These are phyloP conservation scores for Leucophenga varia DNA, from an alignment of 1,140 invertebrate genomes.

Conservation along the genomic window DNA sequence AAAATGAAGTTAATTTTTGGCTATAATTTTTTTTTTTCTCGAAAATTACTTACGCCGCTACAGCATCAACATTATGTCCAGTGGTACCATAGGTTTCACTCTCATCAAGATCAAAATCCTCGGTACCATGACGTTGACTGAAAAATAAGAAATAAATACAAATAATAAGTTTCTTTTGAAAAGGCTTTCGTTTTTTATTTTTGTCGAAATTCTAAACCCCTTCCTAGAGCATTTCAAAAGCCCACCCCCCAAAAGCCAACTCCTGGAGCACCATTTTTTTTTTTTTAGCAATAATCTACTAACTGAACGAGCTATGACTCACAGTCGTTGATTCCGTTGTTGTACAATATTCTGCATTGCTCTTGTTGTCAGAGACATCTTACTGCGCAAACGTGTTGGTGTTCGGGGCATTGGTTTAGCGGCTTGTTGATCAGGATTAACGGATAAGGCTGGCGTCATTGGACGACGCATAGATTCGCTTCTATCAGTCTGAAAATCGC, in stretches of 20 bases:
- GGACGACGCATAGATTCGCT: constrained; percentile 36
- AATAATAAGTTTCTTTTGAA: no score
- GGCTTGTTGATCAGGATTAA: constrained; percentile 39
- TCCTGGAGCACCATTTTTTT: no score
- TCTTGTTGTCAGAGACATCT: constrained; percentile 43
- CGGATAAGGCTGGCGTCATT: constrained; percentile 41
- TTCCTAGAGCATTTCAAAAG: no score
- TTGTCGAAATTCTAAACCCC: no score
- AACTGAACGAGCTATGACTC: no score
- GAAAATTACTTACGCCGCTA: constrained; percentile 39
- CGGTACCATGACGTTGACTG: constrained; percentile 44
- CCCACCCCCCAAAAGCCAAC: no score
- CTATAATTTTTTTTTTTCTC: not conserved
- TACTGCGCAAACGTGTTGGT: constrained; percentile 43
- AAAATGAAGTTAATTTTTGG: not conserved
- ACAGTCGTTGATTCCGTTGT: constrained; percentile 38
- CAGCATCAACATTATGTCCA: constrained; percentile 31
- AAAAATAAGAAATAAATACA: not conserved
- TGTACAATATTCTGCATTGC: constrained; percentile 47
- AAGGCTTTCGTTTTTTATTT: no score
- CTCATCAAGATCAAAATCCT: constrained; percentile 46
- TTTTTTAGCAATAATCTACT: no score
- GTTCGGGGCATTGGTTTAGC: constrained; percentile 45
- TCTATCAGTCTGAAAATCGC: constrained; percentile 15
- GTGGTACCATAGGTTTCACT: constrained; percentile 45